These are phyloP conservation scores for Candoia aspera DNA, from an alignment of 2,113 vertebrate species.

Conservation along the genomic window DNA sequence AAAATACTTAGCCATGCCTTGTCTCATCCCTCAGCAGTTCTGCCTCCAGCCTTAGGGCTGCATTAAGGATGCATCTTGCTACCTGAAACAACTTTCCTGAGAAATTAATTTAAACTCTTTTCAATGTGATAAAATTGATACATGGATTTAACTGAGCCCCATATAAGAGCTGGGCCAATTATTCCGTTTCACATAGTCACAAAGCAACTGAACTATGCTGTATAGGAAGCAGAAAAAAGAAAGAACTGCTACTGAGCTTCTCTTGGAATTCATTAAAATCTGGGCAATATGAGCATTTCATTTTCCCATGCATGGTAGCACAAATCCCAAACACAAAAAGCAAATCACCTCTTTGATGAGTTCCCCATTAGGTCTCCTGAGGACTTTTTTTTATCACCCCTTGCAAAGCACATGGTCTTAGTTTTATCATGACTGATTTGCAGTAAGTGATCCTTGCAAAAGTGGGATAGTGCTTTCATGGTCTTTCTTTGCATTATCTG, in stretches of 20 bases:
- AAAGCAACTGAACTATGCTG: no score
- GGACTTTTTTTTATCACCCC: not conserved
- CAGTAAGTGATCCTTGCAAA: not conserved
- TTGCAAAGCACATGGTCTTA: not conserved
- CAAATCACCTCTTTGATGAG: not conserved
- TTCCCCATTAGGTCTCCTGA: not conserved
- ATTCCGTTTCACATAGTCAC: not conserved
- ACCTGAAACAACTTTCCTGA: not conserved
- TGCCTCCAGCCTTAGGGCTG: not conserved
- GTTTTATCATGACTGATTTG: not conserved
- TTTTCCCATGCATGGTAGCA: not conserved
- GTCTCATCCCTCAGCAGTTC: not conserved
- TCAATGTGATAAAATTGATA: not conserved
- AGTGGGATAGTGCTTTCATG: not conserved
- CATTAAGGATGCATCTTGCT: not conserved
- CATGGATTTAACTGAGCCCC: no score
- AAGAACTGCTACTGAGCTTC: not conserved
- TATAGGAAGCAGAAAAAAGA: not conserved
- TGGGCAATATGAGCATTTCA: not conserved
- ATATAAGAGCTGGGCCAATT: not conserved
- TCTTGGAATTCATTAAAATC: not conserved
- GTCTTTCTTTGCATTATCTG: not conserved
- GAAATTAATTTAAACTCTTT: not conserved
- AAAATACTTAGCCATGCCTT: not conserved
- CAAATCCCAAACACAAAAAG: not conserved